Base-by-base conservation (phyloP, 2,888 invertebrate genomes). In the Morpho achilles region DNA sequence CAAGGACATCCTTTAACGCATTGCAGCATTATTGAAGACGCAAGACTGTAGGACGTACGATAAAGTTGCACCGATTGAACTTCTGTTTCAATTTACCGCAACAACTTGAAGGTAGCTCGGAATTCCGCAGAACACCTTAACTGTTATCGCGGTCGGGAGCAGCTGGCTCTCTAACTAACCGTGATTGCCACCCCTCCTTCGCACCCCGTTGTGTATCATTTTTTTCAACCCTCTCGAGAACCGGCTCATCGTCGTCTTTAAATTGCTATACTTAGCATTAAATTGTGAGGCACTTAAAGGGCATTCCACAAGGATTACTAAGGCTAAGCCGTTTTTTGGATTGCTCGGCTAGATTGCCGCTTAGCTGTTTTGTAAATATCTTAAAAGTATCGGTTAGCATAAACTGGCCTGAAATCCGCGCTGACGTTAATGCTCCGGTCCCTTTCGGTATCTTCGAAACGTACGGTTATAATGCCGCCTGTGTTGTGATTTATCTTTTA, bases 181-280 rank as follows among this genome's bases (percentile, higher is more conserved):
- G 76, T 81, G 80, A 84, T 84, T 84, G 76, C 78, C 74, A 71
- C 73, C 69, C 64, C 70, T 65, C 68, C 67, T 68, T 68, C 69
- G 69, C 64, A 69, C 61, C 61, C 63, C 62, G 57, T 63, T 76
- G 79, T 85, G 80, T 84, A 87, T 87, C 82, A 85, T 85, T 84
- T 87, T 87, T 85, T 84, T 77, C 84, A 85, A 80, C 82, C 83
- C 84, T 81, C 79, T 68, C 66, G 69, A 79, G 69, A 70, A 75
- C 76, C 73, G 75, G 76, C 78, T 81, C 75, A 71, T 71, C 73
- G 79, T 79, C 79, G 76, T 77, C 80, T 82, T 79, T 75, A 85
- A 84, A 89, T 86, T 82, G 85, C 84, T 80, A 82, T 84, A 84
- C 87, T 88, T 86, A 87, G 80, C 83, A 86, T 87, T 87, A 89